These are phyloP conservation scores for Pristionchus entomophagus DNA, from an alignment of 2,888 invertebrate genomes.

Conservation along the genomic window DNA sequence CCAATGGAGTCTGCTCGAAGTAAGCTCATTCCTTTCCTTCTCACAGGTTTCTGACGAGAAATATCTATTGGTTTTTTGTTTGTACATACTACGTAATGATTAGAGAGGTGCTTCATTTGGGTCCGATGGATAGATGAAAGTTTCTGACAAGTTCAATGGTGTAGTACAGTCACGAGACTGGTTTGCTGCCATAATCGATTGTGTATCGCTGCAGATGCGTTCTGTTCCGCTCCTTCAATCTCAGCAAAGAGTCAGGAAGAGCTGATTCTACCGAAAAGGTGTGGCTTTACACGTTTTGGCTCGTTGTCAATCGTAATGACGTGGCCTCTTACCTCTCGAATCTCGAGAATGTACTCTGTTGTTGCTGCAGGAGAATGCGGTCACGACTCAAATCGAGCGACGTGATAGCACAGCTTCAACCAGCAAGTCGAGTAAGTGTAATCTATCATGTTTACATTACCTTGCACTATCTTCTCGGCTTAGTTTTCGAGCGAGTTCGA, in stretches of 20 bases:
- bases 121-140: too few relatives aligned
- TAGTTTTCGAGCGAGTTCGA: neutral
- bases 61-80: too few relatives aligned
- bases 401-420: neutral
- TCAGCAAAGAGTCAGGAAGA: slow-evolving; percentile 34
- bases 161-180: neutral
- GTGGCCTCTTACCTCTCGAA: neutral
- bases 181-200: slow-evolving; percentile 1
- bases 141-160: too few relatives aligned
- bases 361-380: neutral
- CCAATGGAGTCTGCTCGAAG: slow-evolving; percentile 54
- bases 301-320: neutral
- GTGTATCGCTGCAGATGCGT: slow-evolving; percentile 48
- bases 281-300: neutral
- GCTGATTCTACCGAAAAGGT: slow-evolving; percentile 20
- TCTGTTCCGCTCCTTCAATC: slow-evolving; percentile 50
- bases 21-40: slow-evolving; percentile 16
- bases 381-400: neutral
- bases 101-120: too few relatives aligned
- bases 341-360: neutral
- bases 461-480: too few relatives aligned
- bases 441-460: too few relatives aligned
- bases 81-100: too few relatives aligned
- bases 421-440: slow-evolving; percentile 19
- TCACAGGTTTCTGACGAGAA: neutral